These are phyloP conservation scores for Etheostoma perlongum DNA, from an alignment of 2,797 vertebrate species.

Conservation along the genomic window DNA sequence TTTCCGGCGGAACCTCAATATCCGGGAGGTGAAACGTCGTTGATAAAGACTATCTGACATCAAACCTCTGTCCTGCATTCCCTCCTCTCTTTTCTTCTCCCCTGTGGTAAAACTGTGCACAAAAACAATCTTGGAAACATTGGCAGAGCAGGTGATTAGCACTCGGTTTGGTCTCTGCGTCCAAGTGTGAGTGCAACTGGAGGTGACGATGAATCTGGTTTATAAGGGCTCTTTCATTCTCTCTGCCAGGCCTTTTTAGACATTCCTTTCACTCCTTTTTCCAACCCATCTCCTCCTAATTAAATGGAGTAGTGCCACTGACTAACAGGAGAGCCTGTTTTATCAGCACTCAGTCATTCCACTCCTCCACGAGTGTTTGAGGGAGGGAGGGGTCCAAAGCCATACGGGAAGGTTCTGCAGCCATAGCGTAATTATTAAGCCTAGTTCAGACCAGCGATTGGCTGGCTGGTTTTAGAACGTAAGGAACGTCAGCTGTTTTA, in stretches of 20 bases:
- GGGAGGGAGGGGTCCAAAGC: constrained; percentile 24
- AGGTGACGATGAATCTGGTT: constrained; percentile 54
- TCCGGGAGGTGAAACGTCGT: no score
- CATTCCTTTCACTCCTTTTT: constrained; percentile 59
- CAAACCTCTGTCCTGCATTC: not conserved
- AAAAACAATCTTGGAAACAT: constrained; percentile 30
- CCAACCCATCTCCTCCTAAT: constrained; percentile 89
- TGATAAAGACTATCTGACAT: constrained; percentile 7
- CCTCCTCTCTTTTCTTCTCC: not conserved
- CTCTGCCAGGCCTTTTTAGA: constrained; percentile 48
- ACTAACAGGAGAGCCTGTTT: constrained; percentile 90
- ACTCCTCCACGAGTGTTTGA: constrained; percentile 63
- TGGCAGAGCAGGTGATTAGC: constrained; percentile 37
- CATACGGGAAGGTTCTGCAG: constrained; percentile 13
- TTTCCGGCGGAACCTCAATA: no score
- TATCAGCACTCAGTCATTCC: constrained; percentile 90
- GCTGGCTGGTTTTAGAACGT: no score
- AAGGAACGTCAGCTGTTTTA: no score
- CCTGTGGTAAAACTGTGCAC: not conserved
- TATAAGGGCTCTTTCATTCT: constrained; percentile 58
- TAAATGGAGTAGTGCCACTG: constrained; percentile 93
- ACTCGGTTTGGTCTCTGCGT: constrained; percentile 30
- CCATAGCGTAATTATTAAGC: constrained; percentile 30
- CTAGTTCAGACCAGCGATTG: no score
- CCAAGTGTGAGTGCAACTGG: constrained; percentile 21